Percentiles rank a stretch among this genome's conserved stretches.
Evolutionary conservation across 2,113 vertebrate genomes (phyloP).

Genomic region (Psephotus haematonotus): DNA sequence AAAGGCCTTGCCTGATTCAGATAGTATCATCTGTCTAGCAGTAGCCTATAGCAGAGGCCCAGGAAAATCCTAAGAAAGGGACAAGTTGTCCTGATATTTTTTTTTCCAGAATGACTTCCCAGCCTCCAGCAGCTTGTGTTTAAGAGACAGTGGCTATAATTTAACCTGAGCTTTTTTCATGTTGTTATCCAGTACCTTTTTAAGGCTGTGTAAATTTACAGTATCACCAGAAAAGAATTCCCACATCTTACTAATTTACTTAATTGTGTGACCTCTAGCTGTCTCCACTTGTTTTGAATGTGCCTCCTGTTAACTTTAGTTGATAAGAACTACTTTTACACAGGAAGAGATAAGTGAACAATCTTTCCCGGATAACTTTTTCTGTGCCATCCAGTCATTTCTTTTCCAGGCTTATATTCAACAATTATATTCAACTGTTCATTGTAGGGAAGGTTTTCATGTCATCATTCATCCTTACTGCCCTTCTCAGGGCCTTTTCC

Average conservation of each 20-base stretch:
- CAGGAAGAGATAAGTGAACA: not conserved
- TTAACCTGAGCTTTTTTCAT: not conserved
- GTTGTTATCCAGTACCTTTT: not conserved
- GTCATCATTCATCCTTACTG: not conserved
- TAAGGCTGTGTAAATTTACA: not conserved
- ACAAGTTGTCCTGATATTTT: not conserved
- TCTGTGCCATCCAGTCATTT: not conserved
- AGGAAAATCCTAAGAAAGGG: not conserved
- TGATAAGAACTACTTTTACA: not conserved
- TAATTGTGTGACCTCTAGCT: not conserved
- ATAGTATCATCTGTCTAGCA: not conserved
- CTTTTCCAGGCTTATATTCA: not conserved
- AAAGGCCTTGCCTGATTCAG: not conserved
- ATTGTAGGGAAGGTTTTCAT: not conserved
- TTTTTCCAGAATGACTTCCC: not conserved
- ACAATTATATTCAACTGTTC: not conserved
- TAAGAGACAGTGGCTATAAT: not conserved
- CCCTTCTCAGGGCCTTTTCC: not conserved
- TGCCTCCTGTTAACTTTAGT: not conserved
- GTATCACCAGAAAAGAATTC: not conserved
- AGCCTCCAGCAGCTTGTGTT: not conserved
- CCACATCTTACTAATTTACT: not conserved
- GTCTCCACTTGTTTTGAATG: not conserved
- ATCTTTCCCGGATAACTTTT: not conserved
- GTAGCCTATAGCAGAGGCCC: not conserved